These are phyloP conservation scores for Egretta garzetta DNA, from an alignment of 2,113 vertebrate genomes.

Conservation along the genomic window DNA sequence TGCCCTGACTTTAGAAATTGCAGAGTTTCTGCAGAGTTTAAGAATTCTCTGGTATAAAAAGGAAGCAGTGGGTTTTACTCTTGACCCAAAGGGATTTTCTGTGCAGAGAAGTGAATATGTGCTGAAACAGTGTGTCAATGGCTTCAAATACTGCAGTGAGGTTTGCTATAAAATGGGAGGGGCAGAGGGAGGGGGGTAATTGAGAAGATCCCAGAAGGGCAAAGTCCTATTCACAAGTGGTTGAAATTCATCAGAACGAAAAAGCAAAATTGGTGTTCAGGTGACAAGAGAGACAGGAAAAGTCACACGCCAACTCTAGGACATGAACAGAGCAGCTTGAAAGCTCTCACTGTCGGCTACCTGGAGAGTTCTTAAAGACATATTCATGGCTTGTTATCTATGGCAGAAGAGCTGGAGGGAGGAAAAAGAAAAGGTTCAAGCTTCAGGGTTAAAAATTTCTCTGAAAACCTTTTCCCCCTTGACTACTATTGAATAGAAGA, in stretches of 20 bases:
- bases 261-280: conserved; percentile 44
- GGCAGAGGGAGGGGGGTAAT: conserved; percentile 10
- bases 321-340: conserved; percentile 40
- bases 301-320: conserved; percentile 21
- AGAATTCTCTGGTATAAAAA: conserved; percentile 26
- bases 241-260: conserved; percentile 40
- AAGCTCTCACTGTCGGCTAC: conserved; percentile 4
- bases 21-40: conserved; percentile 9
- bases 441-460: conserved; percentile 1
- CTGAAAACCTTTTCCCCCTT: not conserved
- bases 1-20: not conserved
- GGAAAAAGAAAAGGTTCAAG: not conserved
- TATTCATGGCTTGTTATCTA: conserved; percentile 28
- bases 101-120: not conserved
- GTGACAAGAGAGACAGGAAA: conserved; percentile 41
- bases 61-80: not conserved
- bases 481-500: not conserved
- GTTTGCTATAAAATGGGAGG: conserved; percentile 36
- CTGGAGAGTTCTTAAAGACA: conserved; percentile 49
- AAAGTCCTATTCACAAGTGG: conserved; percentile 29
- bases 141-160: conserved; percentile 27
- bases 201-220: conserved; percentile 44
- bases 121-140: not conserved
- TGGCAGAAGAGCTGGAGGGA: not conserved
- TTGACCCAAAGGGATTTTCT: conserved; percentile 32